Conservation (phyloP, 2,113 vertebrate species). For the Rallus limicola region DNA sequence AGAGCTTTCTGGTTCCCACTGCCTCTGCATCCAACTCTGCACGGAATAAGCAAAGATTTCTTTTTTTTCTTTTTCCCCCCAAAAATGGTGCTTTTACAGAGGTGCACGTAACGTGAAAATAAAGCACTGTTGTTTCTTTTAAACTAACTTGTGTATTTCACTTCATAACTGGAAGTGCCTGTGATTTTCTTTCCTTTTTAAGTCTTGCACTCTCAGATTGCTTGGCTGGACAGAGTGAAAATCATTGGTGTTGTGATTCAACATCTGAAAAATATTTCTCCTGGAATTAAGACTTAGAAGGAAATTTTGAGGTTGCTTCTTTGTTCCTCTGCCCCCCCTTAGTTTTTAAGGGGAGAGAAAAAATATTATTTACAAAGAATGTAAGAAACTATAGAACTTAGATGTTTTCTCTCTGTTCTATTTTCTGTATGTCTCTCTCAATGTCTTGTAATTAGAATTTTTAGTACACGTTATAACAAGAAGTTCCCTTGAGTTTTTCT, state of each 20-base stretch:
- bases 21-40: conserved; percentile 10
- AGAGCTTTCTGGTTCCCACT: conserved; percentile 32
- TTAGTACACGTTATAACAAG: not conserved
- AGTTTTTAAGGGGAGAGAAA: not conserved
- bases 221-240: not conserved
- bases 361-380: not conserved
- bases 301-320: not conserved
- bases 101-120: not conserved
- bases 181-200: not conserved
- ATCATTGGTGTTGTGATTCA: not conserved
- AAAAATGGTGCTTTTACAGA: conserved; percentile 4
- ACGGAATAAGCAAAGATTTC: not conserved
- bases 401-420: not conserved
- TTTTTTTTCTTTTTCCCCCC: not conserved
- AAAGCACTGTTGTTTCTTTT: not conserved
- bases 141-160: not conserved
- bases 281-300: not conserved
- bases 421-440: not conserved
- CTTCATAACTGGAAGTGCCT: conserved; percentile 22
- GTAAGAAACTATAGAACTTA: not conserved
- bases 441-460: not conserved
- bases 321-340: not conserved
- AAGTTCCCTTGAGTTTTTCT: not conserved
- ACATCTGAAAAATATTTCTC: not conserved
- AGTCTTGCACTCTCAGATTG: not conserved